Percentiles rank a stretch among this genome's conserved stretches.
These are phyloP conservation scores for Lagorchestes hirsutus DNA, from an alignment of 2,797 vertebrate species.

Conservation along the genomic window DNA sequence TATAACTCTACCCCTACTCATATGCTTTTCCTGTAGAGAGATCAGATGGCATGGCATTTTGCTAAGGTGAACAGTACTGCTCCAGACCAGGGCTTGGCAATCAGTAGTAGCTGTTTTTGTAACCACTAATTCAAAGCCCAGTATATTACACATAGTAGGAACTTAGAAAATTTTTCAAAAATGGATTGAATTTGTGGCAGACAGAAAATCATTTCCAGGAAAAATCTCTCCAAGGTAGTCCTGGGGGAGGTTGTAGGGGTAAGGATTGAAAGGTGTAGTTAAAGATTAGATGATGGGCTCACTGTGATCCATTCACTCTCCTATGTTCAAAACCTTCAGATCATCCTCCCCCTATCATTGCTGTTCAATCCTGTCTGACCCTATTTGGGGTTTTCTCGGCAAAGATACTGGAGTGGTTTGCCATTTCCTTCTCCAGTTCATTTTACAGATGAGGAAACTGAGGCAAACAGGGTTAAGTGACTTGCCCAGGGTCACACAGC, in stretches of 20 bases:
- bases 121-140: not conserved
- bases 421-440: too few species aligned
- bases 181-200: not conserved
- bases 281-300: not conserved
- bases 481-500: too few species aligned
- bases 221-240: not conserved
- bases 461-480: too few species aligned
- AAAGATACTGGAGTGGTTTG: too few species aligned
- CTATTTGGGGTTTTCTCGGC: too few species aligned
- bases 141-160: not conserved
- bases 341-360: not conserved
- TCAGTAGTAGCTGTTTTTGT: not conserved
- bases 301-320: not conserved
- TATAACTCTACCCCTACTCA: not conserved
- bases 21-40: not conserved
- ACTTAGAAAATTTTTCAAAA: not conserved
- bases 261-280: not conserved
- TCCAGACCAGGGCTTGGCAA: not conserved
- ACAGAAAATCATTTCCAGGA: not conserved
- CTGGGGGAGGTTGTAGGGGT: not conserved
- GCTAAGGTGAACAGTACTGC: not conserved
- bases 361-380: too few species aligned
- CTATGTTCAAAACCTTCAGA: conserved; percentile 1
- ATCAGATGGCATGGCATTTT: not conserved
- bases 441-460: too few species aligned